Evolutionary conservation across 2,888 invertebrate species (phyloP).

Genomic region (Eupithecia subumbrata): DNA sequence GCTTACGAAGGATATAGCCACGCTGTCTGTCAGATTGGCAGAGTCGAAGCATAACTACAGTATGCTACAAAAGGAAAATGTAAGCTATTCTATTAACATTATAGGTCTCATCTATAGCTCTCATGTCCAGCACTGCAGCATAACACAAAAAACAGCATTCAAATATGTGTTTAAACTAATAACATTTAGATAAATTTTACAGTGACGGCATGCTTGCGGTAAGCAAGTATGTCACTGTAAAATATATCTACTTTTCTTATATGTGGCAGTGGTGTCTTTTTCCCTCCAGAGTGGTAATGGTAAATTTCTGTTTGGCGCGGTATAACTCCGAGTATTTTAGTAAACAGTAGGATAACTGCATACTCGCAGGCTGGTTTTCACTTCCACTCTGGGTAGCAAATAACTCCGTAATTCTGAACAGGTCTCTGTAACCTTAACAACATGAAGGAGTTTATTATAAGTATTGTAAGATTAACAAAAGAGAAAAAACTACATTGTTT

Average conservation of each 20-base stretch:
- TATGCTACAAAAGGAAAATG: constrained; percentile 93
- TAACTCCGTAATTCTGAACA: background rate
- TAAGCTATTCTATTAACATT: constrained; percentile 68
- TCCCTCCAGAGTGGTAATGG: no score
- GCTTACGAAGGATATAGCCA: constrained; percentile 93
- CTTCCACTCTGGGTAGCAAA: background rate
- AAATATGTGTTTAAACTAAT: background rate
- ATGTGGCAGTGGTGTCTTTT: no score
- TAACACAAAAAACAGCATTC: background rate
- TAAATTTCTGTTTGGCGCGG: no score
- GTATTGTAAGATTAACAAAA: background rate
- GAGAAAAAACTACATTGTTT: background rate
- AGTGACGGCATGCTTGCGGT: no score
- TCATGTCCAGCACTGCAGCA: background rate
- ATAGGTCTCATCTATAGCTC: background rate
- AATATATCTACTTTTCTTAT: no score
- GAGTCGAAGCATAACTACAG: constrained; percentile 93
- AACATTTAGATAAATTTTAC: background rate
- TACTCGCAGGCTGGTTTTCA: background rate
- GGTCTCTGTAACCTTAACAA: background rate
- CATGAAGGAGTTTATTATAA: background rate
- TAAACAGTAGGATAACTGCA: no score
- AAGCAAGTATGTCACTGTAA: no score
- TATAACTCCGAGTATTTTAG: no score
- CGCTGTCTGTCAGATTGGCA: constrained; percentile 91